Percentiles rank a stretch among this genome's conserved stretches.
Conservation (phyloP, 64 coral and sea anemone species). For the Montipora cactus region DNA sequence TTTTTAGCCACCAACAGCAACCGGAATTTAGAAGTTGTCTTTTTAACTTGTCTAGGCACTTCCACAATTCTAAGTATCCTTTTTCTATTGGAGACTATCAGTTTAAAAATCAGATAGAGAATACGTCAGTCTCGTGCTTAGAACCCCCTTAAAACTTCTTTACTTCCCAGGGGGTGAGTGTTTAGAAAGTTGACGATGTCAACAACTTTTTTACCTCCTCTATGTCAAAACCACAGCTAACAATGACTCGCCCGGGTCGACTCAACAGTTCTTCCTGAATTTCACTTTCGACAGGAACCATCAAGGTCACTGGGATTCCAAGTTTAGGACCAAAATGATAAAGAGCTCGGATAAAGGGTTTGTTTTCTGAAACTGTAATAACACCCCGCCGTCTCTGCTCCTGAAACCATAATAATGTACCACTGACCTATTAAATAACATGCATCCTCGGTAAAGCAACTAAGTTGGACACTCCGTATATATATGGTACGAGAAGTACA, state of each 20-base stretch:
- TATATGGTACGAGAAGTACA: too few relatives aligned
- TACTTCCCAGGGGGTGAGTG: background rate
- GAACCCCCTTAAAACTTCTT: background rate
- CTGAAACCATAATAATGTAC: background rate
- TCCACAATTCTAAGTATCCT: too few relatives aligned
- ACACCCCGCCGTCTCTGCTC: slow-evolving; percentile 19
- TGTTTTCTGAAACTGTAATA: slow-evolving; percentile 6
- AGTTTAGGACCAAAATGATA: slow-evolving; percentile 29
- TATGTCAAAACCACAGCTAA: slow-evolving; percentile 1
- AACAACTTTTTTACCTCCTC: background rate
- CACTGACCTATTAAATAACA: too few relatives aligned
- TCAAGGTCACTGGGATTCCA: background rate
- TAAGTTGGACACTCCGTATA: too few relatives aligned
- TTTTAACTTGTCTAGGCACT: too few relatives aligned
- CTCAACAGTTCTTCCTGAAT: slow-evolving; percentile 6
- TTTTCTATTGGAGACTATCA: background rate
- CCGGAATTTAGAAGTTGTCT: too few relatives aligned
- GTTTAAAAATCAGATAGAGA: background rate
- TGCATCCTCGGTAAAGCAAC: too few relatives aligned
- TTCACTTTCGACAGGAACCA: background rate
- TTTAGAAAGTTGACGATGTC: background rate
- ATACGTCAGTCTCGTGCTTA: too few relatives aligned
- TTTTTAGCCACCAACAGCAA: too few relatives aligned
- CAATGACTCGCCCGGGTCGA: slow-evolving; percentile 2
- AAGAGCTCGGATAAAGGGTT: slow-evolving; percentile 31